Evolutionary conservation across 1,140 invertebrate species (phyloP).

Genomic region (Caenorhabditis elegans): WBcel235 BX284605.5:14505001-14505500

Average conservation of each 20-base stretch:
- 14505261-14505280: background rate
- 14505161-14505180: background rate
- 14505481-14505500: too few relatives aligned
- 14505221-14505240: too few relatives aligned
- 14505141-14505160: slow-evolving; percentile 33
- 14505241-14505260: too few relatives aligned
- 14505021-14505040: background rate
- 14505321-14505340: background rate
- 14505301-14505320: slow-evolving; percentile 9
- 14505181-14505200: background rate
- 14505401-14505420: too few relatives aligned
- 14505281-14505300: slow-evolving; percentile 20
- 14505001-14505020: slow-evolving; percentile 30
- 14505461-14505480: too few relatives aligned
- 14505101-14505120: background rate
- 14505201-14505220: background rate
- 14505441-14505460: too few relatives aligned
- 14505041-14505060: too few relatives aligned
- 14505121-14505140: slow-evolving; percentile 2
- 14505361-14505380: too few relatives aligned
- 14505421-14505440: too few relatives aligned
- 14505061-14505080: background rate
- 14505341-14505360: too few relatives aligned
- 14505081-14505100: slow-evolving; percentile 21
- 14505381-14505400: too few relatives aligned